A percentile compares a stretch with the other conserved stretches of the same genome.
Conservation (phyloP, 2,888 invertebrate genomes). For the Nephrotoma guestfalica region DNA sequence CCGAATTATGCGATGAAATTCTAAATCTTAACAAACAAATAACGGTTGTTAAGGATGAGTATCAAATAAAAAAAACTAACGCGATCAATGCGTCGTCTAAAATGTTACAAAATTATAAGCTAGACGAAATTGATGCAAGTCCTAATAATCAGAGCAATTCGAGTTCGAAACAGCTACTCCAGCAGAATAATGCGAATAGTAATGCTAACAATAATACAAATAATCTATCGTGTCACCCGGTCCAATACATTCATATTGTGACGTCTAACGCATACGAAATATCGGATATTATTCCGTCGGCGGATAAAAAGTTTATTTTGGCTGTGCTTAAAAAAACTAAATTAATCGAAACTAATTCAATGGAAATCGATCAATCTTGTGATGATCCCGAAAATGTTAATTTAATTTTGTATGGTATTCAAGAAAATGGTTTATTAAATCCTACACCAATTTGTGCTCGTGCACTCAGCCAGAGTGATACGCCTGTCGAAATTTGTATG, state of each 20-base stretch:
- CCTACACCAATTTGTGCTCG: conserved; percentile 45
- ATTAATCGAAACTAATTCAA: neutral
- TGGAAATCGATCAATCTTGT: neutral
- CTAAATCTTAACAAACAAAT: neutral
- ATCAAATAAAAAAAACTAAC: neutral
- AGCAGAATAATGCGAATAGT: conserved; percentile 19
- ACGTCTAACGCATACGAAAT: conserved; percentile 36
- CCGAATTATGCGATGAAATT: neutral
- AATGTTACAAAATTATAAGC: neutral
- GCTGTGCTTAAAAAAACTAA: conserved; percentile 35
- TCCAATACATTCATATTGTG: conserved; percentile 41
- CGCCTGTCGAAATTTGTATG: conserved; percentile 53
- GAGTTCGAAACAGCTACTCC: conserved; percentile 17
- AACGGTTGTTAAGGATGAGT: neutral
- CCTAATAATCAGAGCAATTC: neutral
- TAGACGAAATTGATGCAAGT: neutral
- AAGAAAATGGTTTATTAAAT: conserved; percentile 21
- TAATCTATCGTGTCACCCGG: conserved; percentile 31
- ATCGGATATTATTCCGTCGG: conserved; percentile 44
- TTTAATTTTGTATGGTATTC: conserved; percentile 11
- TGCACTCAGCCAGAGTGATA: conserved; percentile 47
- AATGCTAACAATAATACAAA: conserved; percentile 33
- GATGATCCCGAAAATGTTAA: conserved; percentile 3
- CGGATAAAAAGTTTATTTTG: conserved; percentile 46
- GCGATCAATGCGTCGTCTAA: neutral